phyloP scores from a whole-genome alignment of 1,140 invertebrate genomes.

The Hyphantria cunea region DNA sequence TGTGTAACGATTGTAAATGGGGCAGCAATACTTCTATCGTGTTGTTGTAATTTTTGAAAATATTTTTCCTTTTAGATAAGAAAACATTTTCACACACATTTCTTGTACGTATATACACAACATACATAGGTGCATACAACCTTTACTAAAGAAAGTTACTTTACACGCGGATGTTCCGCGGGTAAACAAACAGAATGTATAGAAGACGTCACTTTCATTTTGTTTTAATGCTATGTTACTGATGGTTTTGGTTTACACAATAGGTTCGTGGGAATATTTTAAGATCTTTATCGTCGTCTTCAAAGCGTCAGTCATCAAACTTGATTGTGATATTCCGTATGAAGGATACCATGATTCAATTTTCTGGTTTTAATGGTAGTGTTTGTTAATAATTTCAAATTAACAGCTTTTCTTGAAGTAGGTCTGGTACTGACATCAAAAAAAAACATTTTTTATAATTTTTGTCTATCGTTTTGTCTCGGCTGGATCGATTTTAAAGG shows the following conservation, averaged over 20 bases:
- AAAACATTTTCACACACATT: not conserved
- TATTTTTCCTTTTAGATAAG: no score
- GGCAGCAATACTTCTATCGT: no score
- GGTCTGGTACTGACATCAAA: no score
- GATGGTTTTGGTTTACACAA: not conserved
- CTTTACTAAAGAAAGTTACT: conserved; percentile 29
- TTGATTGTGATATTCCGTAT: not conserved
- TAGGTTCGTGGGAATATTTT: conserved; percentile 13
- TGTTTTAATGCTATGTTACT: conserved; percentile 24
- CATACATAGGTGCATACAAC: no score
- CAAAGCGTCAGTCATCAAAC: not conserved
- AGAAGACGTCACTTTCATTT: conserved; percentile 34
- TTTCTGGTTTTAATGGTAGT: no score
- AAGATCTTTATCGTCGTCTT: not conserved
- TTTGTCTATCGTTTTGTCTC: no score
- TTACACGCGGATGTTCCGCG: conserved; percentile 37
- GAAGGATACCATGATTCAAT: conserved; percentile 18
- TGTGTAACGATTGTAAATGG: not conserved
- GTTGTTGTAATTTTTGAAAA: no score
- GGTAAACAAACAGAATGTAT: conserved; percentile 36
- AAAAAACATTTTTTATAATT: no score
- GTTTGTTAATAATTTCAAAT: no score
- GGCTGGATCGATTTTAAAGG: no score
- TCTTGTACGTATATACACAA: not conserved
- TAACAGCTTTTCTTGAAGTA: no score